A percentile compares a stretch with the other conserved stretches of the same genome.
Evolutionary conservation across 2,113 vertebrate genomes (phyloP).

Genomic region (Columbina picui): DNA sequence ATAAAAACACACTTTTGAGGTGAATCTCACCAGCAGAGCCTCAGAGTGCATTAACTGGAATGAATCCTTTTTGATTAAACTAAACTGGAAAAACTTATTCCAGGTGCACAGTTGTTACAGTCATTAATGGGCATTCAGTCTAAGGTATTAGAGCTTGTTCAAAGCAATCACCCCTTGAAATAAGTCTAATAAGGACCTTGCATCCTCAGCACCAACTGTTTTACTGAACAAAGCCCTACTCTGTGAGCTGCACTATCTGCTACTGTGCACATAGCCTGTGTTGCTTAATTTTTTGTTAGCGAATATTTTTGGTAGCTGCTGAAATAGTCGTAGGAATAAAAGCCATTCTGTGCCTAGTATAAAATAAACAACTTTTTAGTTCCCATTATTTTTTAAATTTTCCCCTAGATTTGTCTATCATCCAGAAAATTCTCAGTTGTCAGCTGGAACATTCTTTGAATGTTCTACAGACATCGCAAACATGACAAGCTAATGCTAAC

Average conservation of each 20-base stretch:
- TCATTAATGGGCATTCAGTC: not conserved
- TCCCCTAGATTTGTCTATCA: fast-evolving
- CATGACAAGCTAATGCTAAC: not conserved
- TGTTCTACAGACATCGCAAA: not conserved
- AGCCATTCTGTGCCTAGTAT: not conserved
- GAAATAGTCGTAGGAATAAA: not conserved
- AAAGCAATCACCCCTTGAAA: not conserved
- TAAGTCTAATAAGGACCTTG: not conserved
- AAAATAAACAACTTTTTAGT: not conserved
- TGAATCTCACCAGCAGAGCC: not conserved
- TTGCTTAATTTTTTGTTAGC: not conserved
- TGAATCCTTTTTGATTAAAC: not conserved
- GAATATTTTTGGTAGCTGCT: not conserved
- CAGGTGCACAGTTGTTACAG: not conserved
- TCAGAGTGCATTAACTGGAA: not conserved
- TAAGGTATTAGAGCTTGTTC: not conserved
- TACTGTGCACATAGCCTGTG: not conserved
- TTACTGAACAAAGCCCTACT: not conserved
- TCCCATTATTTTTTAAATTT: not conserved
- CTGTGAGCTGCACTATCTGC: not conserved
- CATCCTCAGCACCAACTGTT: not conserved
- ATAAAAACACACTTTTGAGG: not conserved
- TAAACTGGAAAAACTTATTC: not conserved
- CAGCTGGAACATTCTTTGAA: not conserved
- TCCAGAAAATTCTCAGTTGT: not conserved